Evolutionary conservation across 2,888 invertebrate species (phyloP), one percentile per base, ranked within the genome.

Genomic region (Argyresthia goedartella): DNA sequence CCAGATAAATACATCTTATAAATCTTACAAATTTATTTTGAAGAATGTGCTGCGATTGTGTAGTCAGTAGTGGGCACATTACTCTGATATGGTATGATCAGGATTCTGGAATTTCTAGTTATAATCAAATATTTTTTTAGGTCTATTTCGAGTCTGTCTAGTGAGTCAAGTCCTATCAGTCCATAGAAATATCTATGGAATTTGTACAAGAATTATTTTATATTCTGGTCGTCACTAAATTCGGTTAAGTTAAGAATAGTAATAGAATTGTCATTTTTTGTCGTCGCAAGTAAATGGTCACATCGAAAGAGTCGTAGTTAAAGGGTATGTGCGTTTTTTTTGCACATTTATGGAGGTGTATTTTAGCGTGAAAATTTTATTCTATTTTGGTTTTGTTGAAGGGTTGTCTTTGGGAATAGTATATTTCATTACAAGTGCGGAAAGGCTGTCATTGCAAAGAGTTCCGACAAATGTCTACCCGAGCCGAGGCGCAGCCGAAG

Each of bases 41-140:
- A n/a, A n/a, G n/a, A n/a, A n/a, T n/a, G n/a, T n/a, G n/a, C n/a
- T n/a, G 61, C 61, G 7, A 62, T 61, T 7, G 64, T 58, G 2
- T 60, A 60, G 41, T 65, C 62, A 14, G 59, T 62, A 4, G 61
- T 51, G 47, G 62, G 60, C 1, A 41, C 46, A 34, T 63, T 63
- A 11, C 59, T 52, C 0, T 64, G 46, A 46, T 60, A 60, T 39
- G 60, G 54, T 3, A 6, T 11, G 8, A 45, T 45, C 8, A n/a
- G 42, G 8, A 42, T 42, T n/a, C 15, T 15, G 15, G 16, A 9
- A 6, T 45, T 7, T 13, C n/a, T 10, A 4, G 47, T 47, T 11
- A 6, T 3, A 9, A 47, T 11, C 4, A 9, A n/a, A 2, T 9
- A 6, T 14, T 16, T 14, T 11, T 47, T 47, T 33, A 9, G 11